Base-by-base conservation (phyloP, 2,888 invertebrate species). In the Sphaerophoria taeniata region DNA sequence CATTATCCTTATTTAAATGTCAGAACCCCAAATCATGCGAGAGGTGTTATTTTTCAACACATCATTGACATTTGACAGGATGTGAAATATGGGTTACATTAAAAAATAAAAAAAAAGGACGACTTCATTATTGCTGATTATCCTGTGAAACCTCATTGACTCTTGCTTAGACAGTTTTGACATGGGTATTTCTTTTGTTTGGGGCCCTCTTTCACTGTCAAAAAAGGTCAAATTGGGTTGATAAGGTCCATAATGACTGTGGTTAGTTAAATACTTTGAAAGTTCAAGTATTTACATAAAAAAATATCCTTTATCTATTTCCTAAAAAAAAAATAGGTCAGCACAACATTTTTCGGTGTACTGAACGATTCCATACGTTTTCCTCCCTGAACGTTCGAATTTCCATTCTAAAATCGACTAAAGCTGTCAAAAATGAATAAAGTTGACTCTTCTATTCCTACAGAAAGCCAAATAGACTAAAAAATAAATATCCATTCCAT, bases 361-460 rank as follows among this genome's bases (percentile, higher is more conserved):
- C 24, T 24, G 24, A 24, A 24, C 24, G 24, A 24, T 24, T 2
- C 1, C 24, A 24, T 24, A 24, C 24, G 2, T 24, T 24, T 24
- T 24, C 24, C 24, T 24, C 1, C 1, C 24, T 2, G 24, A 24
- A 24, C 24, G 24, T 24, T 24, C 24, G 24, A 24, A 24, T 24
- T 24, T 24, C 24, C 24, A 43, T 43, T 43, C 9, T 11, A 43
- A 43, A 43, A 43, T 43, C 43, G 12, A 43, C 43, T 43, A 43
- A 43, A 43, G 12, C 43, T 43, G 43, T 43, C 43, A 43, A 43
- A 43, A 9, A 9, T 9, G 43, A 49, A 58, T 36, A 36, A 58
- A 14, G 16, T 53, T 67, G 67, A 67, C 51, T n/a, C 39, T 53
- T 67, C 51, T 49, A 51, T 16, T 31, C 4, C 14, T 14, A 1